Evolutionary conservation across 2,888 invertebrate genomes (phyloP).

Genomic region (Dioctria rufipes): DNA sequence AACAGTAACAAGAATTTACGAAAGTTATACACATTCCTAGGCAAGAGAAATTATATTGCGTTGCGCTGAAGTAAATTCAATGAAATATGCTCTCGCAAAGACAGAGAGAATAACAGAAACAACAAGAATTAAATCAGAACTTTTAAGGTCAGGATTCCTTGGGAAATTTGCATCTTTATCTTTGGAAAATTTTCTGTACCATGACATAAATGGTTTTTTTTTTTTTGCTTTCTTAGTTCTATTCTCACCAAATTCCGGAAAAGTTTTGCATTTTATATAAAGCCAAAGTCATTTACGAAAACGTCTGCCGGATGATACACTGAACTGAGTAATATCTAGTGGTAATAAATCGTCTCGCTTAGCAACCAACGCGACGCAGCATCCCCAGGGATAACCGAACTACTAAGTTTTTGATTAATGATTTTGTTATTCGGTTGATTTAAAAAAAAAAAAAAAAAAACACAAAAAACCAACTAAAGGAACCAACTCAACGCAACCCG

Average conservation of each 20-base stretch:
- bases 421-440: slow-evolving; percentile 39
- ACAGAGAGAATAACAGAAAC: background rate
- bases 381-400: background rate
- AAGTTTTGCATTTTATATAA: slow-evolving; percentile 24
- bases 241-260: slow-evolving; percentile 7
- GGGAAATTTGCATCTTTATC: slow-evolving; percentile 29
- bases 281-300: background rate
- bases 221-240: background rate
- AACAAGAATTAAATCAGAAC: background rate
- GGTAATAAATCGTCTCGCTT: background rate
- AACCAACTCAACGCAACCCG: slow-evolving; percentile 7
- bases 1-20: slow-evolving; percentile 38
- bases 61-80: slow-evolving; percentile 6
- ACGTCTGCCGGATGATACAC: background rate
- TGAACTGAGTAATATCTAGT: background rate
- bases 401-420: slow-evolving; percentile 32
- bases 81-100: background rate
- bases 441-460: background rate
- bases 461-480: background rate
- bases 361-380: background rate
- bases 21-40: background rate
- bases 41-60: slow-evolving; percentile 10
- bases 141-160: slow-evolving; percentile 17
- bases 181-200: background rate
- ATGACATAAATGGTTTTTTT: background rate